Evolutionary conservation across 2,797 vertebrate genomes (phyloP).

Genomic region (Lepidocolaptes lacrymiger): DNA sequence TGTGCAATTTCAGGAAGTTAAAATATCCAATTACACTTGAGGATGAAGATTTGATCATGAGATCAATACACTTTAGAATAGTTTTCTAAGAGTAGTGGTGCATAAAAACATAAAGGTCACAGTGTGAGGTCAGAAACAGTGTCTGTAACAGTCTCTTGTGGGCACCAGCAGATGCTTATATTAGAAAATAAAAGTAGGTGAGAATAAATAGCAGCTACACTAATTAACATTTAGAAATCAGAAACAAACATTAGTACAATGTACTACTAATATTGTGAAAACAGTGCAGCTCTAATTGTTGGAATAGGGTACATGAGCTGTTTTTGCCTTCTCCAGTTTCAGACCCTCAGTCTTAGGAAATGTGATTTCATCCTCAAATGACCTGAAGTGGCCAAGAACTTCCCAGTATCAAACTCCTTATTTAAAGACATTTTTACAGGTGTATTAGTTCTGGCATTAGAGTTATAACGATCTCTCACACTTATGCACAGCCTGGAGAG

Average conservation of each 20-base stretch:
- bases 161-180: background rate
- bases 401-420: background rate
- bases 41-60: background rate
- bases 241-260: background rate
- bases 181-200: background rate
- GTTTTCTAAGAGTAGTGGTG: background rate
- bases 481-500: background rate
- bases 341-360: background rate
- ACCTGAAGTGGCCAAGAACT: background rate
- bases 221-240: background rate
- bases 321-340: background rate
- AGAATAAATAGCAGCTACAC: background rate
- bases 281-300: background rate
- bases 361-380: background rate
- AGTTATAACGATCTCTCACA: background rate
- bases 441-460: background rate
- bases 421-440: background rate
- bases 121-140: background rate
- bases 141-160: background rate
- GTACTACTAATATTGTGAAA: background rate
- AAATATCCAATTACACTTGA: constrained; percentile 20
- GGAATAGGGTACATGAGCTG: background rate
- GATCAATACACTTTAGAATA: constrained; percentile 24
- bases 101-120: constrained; percentile 1
- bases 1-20: background rate